Percentiles rank a stretch among this genome's conserved stretches.
Evolutionary conservation across 2,888 invertebrate genomes (phyloP).

Genomic region (Caenorhabditis becei): DNA sequence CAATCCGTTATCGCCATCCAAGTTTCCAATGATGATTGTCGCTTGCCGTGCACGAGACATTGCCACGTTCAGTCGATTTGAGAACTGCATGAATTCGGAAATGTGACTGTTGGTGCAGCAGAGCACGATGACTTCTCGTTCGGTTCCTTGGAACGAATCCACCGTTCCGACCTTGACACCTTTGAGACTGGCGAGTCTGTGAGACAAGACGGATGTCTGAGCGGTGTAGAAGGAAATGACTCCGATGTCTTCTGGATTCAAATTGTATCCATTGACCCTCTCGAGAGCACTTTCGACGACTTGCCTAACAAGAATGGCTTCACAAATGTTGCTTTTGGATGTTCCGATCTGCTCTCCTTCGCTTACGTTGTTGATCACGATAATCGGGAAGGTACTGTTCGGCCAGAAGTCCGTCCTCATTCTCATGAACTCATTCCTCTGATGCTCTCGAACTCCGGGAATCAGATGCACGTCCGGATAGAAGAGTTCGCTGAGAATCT

Average conservation of each 20-base stretch:
- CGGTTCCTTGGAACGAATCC: too few species aligned
- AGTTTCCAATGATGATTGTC: slow-evolving; percentile 25
- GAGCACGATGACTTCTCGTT: slow-evolving; percentile 19
- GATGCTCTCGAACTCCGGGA: not conserved
- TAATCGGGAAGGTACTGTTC: not conserved
- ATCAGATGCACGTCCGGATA: slow-evolving; percentile 18
- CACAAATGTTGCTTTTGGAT: slow-evolving; percentile 6
- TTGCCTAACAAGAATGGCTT: not conserved
- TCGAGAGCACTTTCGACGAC: not conserved
- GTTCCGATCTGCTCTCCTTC: slow-evolving; percentile 13
- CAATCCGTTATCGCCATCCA: slow-evolving; percentile 12
- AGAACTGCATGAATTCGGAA: slow-evolving; percentile 19
- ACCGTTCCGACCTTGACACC: too few species aligned
- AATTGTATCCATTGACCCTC: not conserved
- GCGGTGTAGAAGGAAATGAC: slow-evolving; percentile 30
- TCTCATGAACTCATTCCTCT: not conserved
- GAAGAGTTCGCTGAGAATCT: slow-evolving; percentile 11
- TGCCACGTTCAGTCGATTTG: slow-evolving; percentile 32
- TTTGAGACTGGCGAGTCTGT: too few species aligned
- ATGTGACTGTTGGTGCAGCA: slow-evolving; percentile 20
- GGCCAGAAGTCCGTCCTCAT: slow-evolving; percentile 20
- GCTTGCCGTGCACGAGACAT: slow-evolving; percentile 26
- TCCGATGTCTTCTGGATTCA: slow-evolving; percentile 15
- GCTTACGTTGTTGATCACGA: slow-evolving; percentile 2
- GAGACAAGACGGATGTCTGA: slow-evolving; percentile 10